These are phyloP conservation scores for Andrena bicolor DNA, from an alignment of 2,888 invertebrate species.

Conservation along the genomic window DNA sequence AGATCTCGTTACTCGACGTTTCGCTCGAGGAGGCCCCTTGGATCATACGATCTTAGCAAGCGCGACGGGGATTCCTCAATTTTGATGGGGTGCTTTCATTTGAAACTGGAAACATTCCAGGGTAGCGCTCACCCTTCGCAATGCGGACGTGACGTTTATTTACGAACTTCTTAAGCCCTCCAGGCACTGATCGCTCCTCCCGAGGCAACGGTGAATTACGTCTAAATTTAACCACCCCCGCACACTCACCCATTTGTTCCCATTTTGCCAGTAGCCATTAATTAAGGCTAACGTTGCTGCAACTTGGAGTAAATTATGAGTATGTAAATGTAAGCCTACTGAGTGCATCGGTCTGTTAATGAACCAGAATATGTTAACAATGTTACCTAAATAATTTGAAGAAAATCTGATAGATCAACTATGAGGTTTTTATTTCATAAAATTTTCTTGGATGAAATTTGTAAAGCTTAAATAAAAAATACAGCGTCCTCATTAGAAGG, in stretches of 20 bases:
- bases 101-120: conserved; percentile 48
- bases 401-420: too few relatives aligned
- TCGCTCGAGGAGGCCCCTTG: neutral
- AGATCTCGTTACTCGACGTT: conserved; percentile 10
- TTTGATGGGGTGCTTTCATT: conserved; percentile 39
- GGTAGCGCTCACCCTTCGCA: conserved; percentile 21
- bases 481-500: too few relatives aligned
- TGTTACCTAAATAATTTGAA: too few relatives aligned
- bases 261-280: conserved; percentile 49
- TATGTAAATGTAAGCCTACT: neutral
- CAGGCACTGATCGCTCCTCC: neutral
- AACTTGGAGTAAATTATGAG: neutral
- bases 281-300: conserved; percentile 25
- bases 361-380: neutral
- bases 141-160: conserved; percentile 55
- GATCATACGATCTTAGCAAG: conserved; percentile 17
- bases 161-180: conserved; percentile 52
- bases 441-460: too few relatives aligned
- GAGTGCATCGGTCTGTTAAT: neutral
- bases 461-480: too few relatives aligned
- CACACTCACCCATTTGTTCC: conserved; percentile 27
- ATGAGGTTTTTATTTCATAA: too few relatives aligned
- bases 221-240: conserved; percentile 47
- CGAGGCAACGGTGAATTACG: conserved; percentile 12
- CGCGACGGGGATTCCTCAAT: conserved; percentile 29